Evolutionary conservation across 2,113 vertebrate species (phyloP).

Genomic region (Channa maculata): DNA sequence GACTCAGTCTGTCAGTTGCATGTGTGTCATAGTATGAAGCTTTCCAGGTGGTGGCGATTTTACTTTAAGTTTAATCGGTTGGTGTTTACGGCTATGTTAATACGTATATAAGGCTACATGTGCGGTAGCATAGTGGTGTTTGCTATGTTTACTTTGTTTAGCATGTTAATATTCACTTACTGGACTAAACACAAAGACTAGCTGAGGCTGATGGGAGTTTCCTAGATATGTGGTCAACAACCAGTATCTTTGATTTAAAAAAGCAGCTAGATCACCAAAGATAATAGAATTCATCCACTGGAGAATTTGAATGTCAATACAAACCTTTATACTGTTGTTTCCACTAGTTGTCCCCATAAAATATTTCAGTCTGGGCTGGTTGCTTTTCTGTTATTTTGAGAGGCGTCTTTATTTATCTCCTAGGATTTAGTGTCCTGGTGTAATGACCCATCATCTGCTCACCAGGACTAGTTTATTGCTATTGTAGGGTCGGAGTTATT

Average conservation of each 20-base stretch:
- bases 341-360: neutral
- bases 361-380: neutral
- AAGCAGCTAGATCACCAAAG: no score
- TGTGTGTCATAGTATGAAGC: slow-evolving; percentile 61
- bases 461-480: slow-evolving; percentile 17
- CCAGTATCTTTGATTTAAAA: no score
- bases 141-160: neutral
- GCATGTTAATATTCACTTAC: slow-evolving; percentile 5
- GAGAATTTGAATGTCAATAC: neutral
- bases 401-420: neutral
- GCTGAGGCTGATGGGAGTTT: neutral
- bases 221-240: no score
- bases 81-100: neutral
- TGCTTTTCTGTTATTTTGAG: neutral
- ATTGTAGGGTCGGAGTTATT: slow-evolving; percentile 36
- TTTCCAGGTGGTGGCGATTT: slow-evolving; percentile 68
- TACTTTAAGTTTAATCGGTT: slow-evolving; percentile 3
- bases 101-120: neutral
- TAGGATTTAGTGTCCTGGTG: slow-evolving; percentile 5
- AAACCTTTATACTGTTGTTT: neutral
- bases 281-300: neutral
- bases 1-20: slow-evolving; percentile 64
- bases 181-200: neutral
- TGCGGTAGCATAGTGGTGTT: neutral
- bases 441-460: neutral